A percentile compares a stretch with the other conserved stretches of the same genome.
phyloP scores from a whole-genome alignment of 2,797 vertebrate genomes.

The Petrocephalus schoutedeni region DNA sequence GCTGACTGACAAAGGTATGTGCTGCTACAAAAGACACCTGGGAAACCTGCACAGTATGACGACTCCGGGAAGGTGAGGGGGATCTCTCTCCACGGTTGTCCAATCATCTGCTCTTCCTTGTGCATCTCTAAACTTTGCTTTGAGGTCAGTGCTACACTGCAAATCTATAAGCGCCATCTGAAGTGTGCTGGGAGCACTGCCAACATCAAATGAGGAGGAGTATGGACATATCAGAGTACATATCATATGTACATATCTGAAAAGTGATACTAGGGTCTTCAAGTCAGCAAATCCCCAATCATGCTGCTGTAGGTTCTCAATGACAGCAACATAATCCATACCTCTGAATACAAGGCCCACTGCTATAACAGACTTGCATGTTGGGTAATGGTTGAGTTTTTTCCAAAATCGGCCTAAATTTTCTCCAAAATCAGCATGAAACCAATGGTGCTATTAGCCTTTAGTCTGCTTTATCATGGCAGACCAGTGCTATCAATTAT shows the following conservation, averaged over 20 bases:
- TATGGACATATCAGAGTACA: not conserved
- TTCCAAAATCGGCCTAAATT: not conserved
- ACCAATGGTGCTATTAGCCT: too few relatives aligned
- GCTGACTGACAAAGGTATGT: too few relatives aligned
- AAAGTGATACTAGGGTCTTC: not conserved
- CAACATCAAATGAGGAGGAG: not conserved
- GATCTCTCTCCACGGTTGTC: not conserved
- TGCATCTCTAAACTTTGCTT: not conserved
- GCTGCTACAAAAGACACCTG: too few relatives aligned
- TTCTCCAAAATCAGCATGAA: too few relatives aligned
- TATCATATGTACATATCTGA: not conserved
- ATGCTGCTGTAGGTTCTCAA: not conserved
- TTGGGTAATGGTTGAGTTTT: not conserved
- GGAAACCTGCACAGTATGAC: too few relatives aligned
- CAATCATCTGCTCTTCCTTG: not conserved
- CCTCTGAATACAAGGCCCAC: not conserved
- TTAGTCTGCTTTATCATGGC: too few relatives aligned
- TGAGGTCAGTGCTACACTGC: not conserved
- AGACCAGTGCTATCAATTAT: too few relatives aligned
- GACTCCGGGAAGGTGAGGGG: too few relatives aligned
- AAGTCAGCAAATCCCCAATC: not conserved
- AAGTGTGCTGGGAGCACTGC: not conserved
- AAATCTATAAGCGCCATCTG: not conserved
- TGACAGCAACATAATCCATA: not conserved
- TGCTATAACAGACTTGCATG: not conserved